These are phyloP conservation scores for Blastobasis adustella DNA, from an alignment of 2,888 invertebrate genomes.

Conservation along the genomic window DNA sequence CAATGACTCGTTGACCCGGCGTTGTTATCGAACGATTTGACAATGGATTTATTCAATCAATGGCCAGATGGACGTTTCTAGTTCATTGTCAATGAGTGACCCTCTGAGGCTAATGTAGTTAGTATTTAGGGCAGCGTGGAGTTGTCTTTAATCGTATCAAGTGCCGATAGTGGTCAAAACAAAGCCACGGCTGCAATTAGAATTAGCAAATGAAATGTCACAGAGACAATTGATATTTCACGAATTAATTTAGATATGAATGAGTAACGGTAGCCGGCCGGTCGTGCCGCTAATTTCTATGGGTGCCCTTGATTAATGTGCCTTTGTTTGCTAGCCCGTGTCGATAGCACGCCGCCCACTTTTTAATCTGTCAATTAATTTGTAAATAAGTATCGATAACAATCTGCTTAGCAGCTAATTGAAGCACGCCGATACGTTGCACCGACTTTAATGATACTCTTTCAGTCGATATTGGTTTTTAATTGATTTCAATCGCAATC, in stretches of 20 bases:
- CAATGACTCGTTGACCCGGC: conserved; percentile 13
- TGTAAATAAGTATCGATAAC: too few relatives aligned
- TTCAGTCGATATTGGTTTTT: too few relatives aligned
- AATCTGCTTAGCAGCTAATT: too few relatives aligned
- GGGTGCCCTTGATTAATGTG: conserved; percentile 37
- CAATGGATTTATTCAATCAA: conserved; percentile 34
- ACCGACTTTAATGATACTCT: too few relatives aligned
- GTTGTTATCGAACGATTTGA: conserved; percentile 21
- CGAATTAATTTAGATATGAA: conserved; percentile 42
- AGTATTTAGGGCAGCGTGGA: conserved; percentile 43
- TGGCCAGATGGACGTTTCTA: conserved; percentile 44
- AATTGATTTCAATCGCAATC: too few relatives aligned
- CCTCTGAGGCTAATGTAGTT: conserved; percentile 28
- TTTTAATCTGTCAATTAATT: too few relatives aligned
- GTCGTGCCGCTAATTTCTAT: conserved; percentile 39
- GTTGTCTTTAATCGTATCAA: conserved; percentile 28
- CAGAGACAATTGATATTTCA: conserved; percentile 43
- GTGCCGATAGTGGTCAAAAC: conserved; percentile 20
- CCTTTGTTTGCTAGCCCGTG: conserved; percentile 21
- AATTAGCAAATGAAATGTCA: conserved; percentile 59
- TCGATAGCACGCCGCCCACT: not conserved
- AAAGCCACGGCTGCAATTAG: conserved; percentile 22
- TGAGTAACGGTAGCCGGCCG: conserved; percentile 35
- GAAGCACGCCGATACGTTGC: too few relatives aligned
- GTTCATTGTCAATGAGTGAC: conserved; percentile 61